Evolutionary conservation across 2,113 vertebrate genomes (phyloP).

Genomic region (Conger conger): DNA sequence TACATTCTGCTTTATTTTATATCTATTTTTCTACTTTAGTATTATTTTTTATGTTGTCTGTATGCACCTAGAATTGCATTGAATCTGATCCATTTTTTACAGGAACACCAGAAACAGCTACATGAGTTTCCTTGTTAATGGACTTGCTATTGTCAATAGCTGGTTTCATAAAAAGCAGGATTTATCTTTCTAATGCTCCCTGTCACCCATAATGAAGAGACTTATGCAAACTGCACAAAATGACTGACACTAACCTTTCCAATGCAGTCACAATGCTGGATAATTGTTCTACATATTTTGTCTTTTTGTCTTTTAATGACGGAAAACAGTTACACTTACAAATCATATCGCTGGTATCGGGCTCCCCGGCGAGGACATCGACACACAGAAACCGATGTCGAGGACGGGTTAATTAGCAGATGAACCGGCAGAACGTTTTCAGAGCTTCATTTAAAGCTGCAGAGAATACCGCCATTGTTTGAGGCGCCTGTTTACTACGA

Average conservation of each 20-base stretch:
- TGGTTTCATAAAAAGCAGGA: not conserved
- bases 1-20: too few species aligned
- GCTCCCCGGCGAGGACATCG: not conserved
- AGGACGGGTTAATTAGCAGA: conserved; percentile 4
- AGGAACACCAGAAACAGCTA: not conserved
- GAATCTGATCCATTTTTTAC: not conserved
- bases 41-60: too few species aligned
- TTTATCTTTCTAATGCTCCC: not conserved
- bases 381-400: not conserved
- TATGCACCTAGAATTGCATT: not conserved
- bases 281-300: conserved; percentile 1
- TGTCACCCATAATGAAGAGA: conserved; percentile 10
- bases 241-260: not conserved
- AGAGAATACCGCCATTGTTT: not conserved
- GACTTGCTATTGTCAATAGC: conserved; percentile 10
- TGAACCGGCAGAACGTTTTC: not conserved
- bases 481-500: conserved; percentile 10
- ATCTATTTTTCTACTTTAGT: too few species aligned
- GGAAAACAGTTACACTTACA: not conserved
- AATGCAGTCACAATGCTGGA: not conserved
- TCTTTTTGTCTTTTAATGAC: not conserved
- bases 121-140: not conserved
- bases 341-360: not conserved
- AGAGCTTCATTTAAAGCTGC: not conserved
- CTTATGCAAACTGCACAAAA: not conserved